Conservation (phyloP, 2,888 invertebrate genomes). For the Ormyrus rosae region DNA sequence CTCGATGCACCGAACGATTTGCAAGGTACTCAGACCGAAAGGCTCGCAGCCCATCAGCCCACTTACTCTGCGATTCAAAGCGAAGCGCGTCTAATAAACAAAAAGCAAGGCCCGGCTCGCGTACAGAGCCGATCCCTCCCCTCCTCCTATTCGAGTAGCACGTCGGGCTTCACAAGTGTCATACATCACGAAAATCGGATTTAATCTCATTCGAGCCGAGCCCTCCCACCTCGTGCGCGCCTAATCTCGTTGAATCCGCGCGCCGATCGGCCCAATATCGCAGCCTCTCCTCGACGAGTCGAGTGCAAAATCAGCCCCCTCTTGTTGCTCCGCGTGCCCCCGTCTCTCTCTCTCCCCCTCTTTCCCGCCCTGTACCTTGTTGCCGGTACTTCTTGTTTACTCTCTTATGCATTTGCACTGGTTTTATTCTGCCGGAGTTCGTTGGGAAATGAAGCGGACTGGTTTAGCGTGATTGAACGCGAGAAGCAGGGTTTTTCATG, state of each 20-base stretch:
- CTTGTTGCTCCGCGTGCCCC: neutral
- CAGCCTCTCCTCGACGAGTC: neutral
- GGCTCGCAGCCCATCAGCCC: too few relatives aligned
- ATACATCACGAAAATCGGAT: slow-evolving; percentile 58
- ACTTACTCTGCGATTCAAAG: too few relatives aligned
- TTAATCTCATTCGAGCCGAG: slow-evolving; percentile 49
- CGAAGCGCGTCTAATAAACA: slow-evolving; percentile 27
- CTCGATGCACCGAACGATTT: too few relatives aligned
- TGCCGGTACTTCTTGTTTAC: neutral
- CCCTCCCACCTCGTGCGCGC: slow-evolving; percentile 49
- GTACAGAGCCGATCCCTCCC: slow-evolving; percentile 45
- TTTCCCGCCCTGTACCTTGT: neutral
- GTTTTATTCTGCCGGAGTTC: too few relatives aligned
- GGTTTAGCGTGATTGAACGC: too few relatives aligned
- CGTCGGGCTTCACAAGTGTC: slow-evolving; percentile 53
- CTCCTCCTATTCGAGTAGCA: slow-evolving; percentile 49
- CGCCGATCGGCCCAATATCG: slow-evolving; percentile 25
- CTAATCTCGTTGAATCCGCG: slow-evolving; percentile 38
- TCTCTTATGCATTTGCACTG: too few relatives aligned
- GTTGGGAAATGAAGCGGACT: too few relatives aligned
- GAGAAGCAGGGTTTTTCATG: too few relatives aligned
- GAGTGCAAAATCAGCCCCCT: slow-evolving; percentile 22
- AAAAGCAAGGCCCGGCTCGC: slow-evolving; percentile 22
- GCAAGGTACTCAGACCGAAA: too few relatives aligned
- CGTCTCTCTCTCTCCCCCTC: neutral